Evolutionary conservation across 2,113 vertebrate species (phyloP).

Genomic region (Mirza zaza): DNA sequence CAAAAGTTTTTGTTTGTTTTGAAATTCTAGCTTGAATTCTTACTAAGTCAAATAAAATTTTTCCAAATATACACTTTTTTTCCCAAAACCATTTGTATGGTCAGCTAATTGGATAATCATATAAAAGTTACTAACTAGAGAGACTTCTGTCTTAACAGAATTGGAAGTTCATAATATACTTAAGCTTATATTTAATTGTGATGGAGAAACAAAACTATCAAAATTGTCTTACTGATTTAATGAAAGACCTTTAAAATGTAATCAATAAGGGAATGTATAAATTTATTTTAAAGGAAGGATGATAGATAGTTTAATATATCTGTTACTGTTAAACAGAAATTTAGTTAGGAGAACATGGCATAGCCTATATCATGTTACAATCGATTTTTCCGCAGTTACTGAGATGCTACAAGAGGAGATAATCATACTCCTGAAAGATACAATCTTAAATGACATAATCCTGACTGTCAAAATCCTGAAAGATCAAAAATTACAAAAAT

Average conservation of each 20-base stretch:
- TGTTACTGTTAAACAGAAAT: neutral
- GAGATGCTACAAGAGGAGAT: neutral
- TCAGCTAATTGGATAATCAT: slow-evolving; percentile 22
- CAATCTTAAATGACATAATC: neutral
- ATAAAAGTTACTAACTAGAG: neutral
- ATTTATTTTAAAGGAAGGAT: neutral
- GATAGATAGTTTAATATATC: neutral
- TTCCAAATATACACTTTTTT: neutral
- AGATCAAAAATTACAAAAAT: neutral
- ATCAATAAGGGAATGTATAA: neutral
- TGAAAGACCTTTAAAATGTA: neutral
- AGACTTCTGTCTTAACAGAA: neutral
- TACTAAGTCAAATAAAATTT: neutral
- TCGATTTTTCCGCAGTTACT: neutral
- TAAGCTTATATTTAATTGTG: slow-evolving; percentile 27
- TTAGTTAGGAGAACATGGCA: neutral
- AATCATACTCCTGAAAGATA: neutral
- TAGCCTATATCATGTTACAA: neutral
- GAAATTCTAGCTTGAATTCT: neutral
- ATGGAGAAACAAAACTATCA: neutral
- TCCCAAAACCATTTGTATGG: neutral
- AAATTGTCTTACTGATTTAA: neutral
- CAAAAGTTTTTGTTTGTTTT: neutral
- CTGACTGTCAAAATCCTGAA: neutral
- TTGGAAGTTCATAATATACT: neutral